Conservation (phyloP, 2,888 invertebrate genomes). For the Coleophora deauratella region DNA sequence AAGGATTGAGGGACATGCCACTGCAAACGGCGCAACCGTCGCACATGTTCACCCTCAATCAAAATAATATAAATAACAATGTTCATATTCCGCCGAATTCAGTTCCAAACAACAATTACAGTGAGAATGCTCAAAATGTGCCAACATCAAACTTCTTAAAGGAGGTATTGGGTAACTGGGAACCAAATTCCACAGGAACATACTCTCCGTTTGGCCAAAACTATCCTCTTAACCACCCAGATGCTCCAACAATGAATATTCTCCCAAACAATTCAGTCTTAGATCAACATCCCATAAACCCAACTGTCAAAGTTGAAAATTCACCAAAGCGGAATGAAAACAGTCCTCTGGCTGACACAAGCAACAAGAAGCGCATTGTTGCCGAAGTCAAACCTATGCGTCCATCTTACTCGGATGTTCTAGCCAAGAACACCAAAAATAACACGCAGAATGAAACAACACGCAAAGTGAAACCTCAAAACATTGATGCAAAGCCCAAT, state of each 20-base stretch:
- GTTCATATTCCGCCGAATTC: slow-evolving; percentile 33
- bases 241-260: slow-evolving; percentile 47
- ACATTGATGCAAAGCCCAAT: slow-evolving; percentile 48
- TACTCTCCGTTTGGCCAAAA: slow-evolving; percentile 83
- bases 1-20: slow-evolving; percentile 48
- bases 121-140: slow-evolving; percentile 33
- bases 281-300: slow-evolving; percentile 31
- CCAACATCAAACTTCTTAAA: slow-evolving; percentile 76
- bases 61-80: slow-evolving; percentile 48
- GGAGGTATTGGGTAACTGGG: slow-evolving; percentile 82
- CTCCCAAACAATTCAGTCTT: slow-evolving; percentile 39
- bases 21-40: slow-evolving; percentile 44
- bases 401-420: slow-evolving; percentile 88
- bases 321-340: slow-evolving; percentile 62
- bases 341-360: slow-evolving; percentile 67
- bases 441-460: slow-evolving; percentile 58
- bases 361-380: slow-evolving; percentile 80
- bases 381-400: slow-evolving; percentile 92
- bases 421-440: slow-evolving; percentile 79
- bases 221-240: slow-evolving; percentile 68
- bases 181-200: slow-evolving; percentile 80
- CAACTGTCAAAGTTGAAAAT: slow-evolving; percentile 38
- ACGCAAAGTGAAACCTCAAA: slow-evolving; percentile 60
- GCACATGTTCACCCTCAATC: slow-evolving; percentile 53
- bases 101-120: slow-evolving; percentile 31